Conservation (phyloP, 2,888 invertebrate genomes). For the Doris montereyensis region DNA sequence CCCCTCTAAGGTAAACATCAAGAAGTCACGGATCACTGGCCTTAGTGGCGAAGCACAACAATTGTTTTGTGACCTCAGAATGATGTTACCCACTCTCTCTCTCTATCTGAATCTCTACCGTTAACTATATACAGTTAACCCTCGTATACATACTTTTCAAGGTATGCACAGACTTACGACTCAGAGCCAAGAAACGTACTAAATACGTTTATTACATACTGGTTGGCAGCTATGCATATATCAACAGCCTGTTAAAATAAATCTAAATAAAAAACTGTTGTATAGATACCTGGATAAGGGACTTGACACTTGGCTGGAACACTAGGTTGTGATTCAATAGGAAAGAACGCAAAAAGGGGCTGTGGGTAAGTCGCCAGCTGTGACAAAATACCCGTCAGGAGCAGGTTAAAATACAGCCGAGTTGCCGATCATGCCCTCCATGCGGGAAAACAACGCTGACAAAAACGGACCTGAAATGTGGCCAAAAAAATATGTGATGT, state of each 20-base stretch:
- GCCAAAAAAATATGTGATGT: too few relatives aligned
- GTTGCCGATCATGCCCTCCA: constrained; percentile 88
- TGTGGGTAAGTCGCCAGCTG: constrained; percentile 91
- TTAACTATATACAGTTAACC: too few relatives aligned
- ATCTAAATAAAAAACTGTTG: neutral
- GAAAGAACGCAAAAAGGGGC: constrained; percentile 87
- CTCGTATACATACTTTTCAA: too few relatives aligned
- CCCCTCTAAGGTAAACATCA: too few relatives aligned
- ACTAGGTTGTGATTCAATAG: constrained; percentile 88
- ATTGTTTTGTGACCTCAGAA: too few relatives aligned
- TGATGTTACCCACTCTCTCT: too few relatives aligned
- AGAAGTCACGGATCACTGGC: too few relatives aligned
- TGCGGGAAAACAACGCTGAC: constrained; percentile 84
- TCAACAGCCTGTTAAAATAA: neutral
- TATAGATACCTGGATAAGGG: constrained; percentile 91
- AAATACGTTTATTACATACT: too few relatives aligned
- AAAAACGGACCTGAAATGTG: constrained; percentile 83
- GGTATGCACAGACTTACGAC: too few relatives aligned
- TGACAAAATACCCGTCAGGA: constrained; percentile 89
- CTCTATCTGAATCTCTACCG: too few relatives aligned
- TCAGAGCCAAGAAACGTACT: neutral
- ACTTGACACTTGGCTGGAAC: constrained; percentile 91
- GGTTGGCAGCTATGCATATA: too few relatives aligned
- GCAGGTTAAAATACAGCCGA: constrained; percentile 88
- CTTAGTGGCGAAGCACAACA: too few relatives aligned